Evolutionary conservation across 1,140 invertebrate genomes (phyloP).

Genomic region (Pemphigus obesinymphae): DNA sequence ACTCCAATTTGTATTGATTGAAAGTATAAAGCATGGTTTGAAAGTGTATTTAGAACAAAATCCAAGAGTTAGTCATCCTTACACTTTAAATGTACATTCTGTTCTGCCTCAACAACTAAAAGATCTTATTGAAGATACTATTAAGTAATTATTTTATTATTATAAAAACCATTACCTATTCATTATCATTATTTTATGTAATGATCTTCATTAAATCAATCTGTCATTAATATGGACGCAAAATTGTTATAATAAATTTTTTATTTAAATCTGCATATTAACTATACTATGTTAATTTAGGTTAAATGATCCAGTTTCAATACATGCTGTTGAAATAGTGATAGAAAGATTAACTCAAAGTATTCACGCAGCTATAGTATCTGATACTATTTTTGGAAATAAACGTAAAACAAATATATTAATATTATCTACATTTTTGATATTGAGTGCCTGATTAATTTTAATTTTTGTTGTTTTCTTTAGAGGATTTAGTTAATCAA

Average conservation of each 20-base stretch:
- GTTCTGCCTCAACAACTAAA: constrained; percentile 1
- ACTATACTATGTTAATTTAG: neutral
- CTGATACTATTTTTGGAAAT: constrained; percentile 72
- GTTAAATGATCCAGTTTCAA: neutral
- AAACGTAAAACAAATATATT: constrained; percentile 52
- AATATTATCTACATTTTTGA: neutral
- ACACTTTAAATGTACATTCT: constrained; percentile 8
- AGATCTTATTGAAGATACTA: constrained; percentile 15
- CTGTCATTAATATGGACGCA: too few species aligned
- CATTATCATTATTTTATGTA: neutral
- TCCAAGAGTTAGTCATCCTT: constrained; percentile 4
- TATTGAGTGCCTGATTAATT: neutral
- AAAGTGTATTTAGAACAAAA: constrained; percentile 26
- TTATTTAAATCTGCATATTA: neutral
- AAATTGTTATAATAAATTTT: too few species aligned
- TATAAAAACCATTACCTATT: neutral
- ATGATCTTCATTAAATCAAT: too few species aligned
- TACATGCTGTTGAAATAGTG: constrained; percentile 48
- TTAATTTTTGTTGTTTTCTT: neutral
- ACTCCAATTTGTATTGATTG: constrained; percentile 61
- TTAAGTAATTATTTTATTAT: constrained; percentile 29
- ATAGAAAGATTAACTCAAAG: constrained; percentile 72
- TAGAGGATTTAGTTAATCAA: constrained; percentile 32
- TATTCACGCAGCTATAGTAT: constrained; percentile 65
- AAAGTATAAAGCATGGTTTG: constrained; percentile 56